phyloP scores from a whole-genome alignment of 2,113 vertebrate genomes.

The Rhinogobius similis region DNA sequence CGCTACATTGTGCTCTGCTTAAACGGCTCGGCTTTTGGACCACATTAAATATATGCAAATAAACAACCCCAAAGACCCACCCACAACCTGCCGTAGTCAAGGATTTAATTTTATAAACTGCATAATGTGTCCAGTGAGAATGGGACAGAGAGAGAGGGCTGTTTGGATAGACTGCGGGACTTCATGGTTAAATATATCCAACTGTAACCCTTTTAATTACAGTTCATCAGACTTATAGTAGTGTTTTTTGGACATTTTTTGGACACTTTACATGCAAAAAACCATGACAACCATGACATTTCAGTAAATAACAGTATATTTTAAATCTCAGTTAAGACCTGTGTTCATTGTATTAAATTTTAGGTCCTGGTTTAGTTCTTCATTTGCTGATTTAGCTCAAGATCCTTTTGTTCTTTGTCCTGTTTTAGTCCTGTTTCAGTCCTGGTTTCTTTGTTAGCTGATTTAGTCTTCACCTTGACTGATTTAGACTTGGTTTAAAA shows the following conservation, averaged over 20 bases:
- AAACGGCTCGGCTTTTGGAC: slow-evolving; percentile 49
- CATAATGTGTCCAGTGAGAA: slow-evolving; percentile 47
- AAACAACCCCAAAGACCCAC: slow-evolving; percentile 16
- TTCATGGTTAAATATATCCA: neutral
- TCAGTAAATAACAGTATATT: too few relatives aligned
- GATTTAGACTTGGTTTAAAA: neutral
- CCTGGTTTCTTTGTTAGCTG: too few relatives aligned
- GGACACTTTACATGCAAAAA: too few relatives aligned
- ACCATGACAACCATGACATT: too few relatives aligned
- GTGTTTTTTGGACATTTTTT: too few relatives aligned
- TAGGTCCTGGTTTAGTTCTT: neutral
- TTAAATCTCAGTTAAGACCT: neutral
- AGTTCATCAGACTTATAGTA: too few relatives aligned
- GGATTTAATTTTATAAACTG: slow-evolving; percentile 64
- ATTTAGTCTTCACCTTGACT: too few relatives aligned
- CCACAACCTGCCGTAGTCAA: slow-evolving; percentile 28
- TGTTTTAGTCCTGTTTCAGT: too few relatives aligned
- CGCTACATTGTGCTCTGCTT: slow-evolving; percentile 37
- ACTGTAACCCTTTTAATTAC: too few relatives aligned
- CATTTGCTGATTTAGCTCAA: too few relatives aligned
- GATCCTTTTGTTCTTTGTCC: too few relatives aligned
- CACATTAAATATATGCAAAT: slow-evolving; percentile 26
- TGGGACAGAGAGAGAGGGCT: slow-evolving; percentile 35
- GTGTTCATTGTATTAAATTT: neutral
- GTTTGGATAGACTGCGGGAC: neutral